Percentiles rank a stretch among this genome's conserved stretches.
Conservation (phyloP, 2,113 vertebrate genomes). For the Oryzias woworae region DNA sequence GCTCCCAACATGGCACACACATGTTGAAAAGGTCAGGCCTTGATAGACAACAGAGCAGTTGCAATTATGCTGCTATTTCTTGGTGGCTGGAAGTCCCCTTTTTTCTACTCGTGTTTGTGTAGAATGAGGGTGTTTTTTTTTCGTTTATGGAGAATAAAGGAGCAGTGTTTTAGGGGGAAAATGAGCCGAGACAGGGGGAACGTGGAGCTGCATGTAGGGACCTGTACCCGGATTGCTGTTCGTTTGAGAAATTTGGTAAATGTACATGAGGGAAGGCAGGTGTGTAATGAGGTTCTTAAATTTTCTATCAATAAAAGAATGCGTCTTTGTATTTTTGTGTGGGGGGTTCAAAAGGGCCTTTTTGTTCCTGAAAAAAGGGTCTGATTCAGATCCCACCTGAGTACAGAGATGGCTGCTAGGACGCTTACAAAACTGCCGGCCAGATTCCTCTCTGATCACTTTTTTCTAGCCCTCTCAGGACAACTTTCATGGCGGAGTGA, state of each 20-base stretch:
- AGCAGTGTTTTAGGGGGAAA: conserved; percentile 72
- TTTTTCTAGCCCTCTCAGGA: conserved; percentile 42
- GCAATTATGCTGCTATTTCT: conserved; percentile 74
- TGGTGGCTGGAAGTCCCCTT: conserved; percentile 74
- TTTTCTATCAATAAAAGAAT: neutral
- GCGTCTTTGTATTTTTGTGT: no score
- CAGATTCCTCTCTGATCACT: conserved; percentile 38
- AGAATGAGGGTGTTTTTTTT: conserved; percentile 44
- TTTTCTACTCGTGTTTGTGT: conserved; percentile 46
- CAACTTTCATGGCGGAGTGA: conserved; percentile 43
- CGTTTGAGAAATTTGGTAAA: conserved; percentile 57
- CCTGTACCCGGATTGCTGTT: conserved; percentile 64
- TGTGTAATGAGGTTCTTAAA: conserved; percentile 36
- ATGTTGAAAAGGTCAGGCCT: conserved; percentile 75
- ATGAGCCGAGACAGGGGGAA: conserved; percentile 54
- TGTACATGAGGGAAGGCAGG: conserved; percentile 39
- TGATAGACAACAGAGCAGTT: conserved; percentile 80
- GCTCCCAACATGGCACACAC: conserved; percentile 61
- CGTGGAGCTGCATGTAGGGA: conserved; percentile 61
- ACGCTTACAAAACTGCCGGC: neutral
- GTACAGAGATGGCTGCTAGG: conserved; percentile 11
- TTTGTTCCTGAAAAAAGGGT: conserved; percentile 7
- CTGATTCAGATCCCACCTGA: conserved; percentile 5
- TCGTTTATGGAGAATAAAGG: conserved; percentile 73
- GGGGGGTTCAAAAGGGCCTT: conserved; percentile 9